These are phyloP conservation scores for Euleptes europaea DNA, from an alignment of 2,113 vertebrate species.

Conservation along the genomic window DNA sequence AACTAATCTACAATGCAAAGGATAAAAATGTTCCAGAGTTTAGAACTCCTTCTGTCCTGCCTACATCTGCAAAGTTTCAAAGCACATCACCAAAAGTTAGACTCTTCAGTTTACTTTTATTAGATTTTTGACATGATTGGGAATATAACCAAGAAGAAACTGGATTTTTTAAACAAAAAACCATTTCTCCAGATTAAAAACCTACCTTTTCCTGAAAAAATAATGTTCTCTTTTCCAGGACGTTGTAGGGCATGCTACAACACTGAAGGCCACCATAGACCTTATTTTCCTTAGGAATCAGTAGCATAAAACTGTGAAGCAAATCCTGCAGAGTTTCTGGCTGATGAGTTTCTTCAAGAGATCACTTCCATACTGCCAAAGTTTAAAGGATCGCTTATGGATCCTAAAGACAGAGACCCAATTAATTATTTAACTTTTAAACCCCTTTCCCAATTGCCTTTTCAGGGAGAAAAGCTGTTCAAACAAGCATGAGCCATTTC, in stretches of 20 bases:
- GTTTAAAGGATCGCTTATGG: neutral
- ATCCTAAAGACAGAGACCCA: neutral
- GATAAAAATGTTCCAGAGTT: neutral
- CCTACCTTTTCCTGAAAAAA: constrained; percentile 22
- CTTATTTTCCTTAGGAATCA: neutral
- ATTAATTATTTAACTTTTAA: neutral
- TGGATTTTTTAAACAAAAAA: constrained; percentile 7
- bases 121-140: neutral
- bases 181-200: constrained; percentile 17
- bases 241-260: neutral
- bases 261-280: constrained; percentile 18
- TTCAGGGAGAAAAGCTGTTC: neutral
- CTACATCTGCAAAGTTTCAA: neutral
- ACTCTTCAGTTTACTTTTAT: neutral
- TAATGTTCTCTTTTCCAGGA: constrained; percentile 60
- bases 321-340: neutral
- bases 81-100: neutral
- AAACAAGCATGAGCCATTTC: neutral
- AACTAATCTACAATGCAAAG: constrained; percentile 23
- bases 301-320: neutral
- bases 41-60: neutral
- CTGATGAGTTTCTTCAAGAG: neutral
- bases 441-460: neutral
- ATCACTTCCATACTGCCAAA: neutral
- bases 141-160: constrained; percentile 7